These are phyloP conservation scores for Heliconius eleuchia DNA, from an alignment of 1,140 invertebrate species.

Conservation along the genomic window DNA sequence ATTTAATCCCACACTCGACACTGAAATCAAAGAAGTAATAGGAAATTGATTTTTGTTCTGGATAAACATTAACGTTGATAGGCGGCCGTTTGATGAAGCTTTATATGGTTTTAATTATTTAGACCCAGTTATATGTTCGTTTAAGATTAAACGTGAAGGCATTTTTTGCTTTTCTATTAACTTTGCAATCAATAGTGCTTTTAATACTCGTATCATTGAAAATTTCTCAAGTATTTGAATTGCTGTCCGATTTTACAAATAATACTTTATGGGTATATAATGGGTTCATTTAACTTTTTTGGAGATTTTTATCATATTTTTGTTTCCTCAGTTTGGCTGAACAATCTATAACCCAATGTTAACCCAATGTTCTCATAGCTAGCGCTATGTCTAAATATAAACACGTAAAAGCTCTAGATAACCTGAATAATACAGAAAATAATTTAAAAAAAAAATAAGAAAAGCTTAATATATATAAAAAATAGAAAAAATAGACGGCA, in stretches of 20 bases:
- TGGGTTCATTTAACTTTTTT: background rate
- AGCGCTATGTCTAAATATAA: too few relatives aligned
- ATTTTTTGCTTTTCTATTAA: background rate
- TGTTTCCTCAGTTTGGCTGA: too few relatives aligned
- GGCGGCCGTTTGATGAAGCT: slow-evolving; percentile 13
- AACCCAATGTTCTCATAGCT: too few relatives aligned
- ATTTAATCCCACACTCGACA: slow-evolving; percentile 43
- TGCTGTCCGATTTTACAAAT: too few relatives aligned
- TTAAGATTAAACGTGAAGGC: background rate
- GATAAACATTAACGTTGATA: slow-evolving; percentile 18
- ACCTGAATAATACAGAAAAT: too few relatives aligned
- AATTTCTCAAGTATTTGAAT: background rate
- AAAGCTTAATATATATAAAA: background rate
- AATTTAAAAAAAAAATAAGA: background rate
- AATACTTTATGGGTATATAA: background rate
- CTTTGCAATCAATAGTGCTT: background rate
- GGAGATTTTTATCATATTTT: too few relatives aligned
- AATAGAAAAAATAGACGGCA: background rate
- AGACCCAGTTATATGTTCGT: background rate
- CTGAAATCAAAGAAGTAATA: slow-evolving; percentile 34
- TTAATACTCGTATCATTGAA: background rate
- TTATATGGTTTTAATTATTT: slow-evolving; percentile 18
- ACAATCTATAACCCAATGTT: too few relatives aligned
- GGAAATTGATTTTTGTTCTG: slow-evolving; percentile 40
- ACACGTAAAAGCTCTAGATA: too few relatives aligned